Base-by-base conservation (phyloP, 2,113 vertebrate species). In the Ahaetulla prasina region DNA sequence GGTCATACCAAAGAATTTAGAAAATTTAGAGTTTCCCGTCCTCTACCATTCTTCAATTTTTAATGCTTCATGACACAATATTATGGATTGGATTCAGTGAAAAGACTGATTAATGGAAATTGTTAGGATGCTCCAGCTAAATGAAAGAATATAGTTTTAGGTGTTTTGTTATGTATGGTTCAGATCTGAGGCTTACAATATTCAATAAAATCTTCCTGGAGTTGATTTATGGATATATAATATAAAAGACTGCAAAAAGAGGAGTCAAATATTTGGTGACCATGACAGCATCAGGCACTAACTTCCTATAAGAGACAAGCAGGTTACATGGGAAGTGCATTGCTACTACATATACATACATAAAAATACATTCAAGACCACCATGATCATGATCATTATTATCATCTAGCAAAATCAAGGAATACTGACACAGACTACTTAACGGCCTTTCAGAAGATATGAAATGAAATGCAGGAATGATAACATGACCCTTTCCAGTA, bases 381-480 rank as follows among this genome's bases (percentile, higher is more conserved):
- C 35, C 74, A 80, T 80, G 35, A 80, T 96, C 18, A 55, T 18
- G 20, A 43, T 80, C n/a, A 80, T 96, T 27, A 55, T 52, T 55
- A 39, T 50, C 60, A 84, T 43, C 74, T 30, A 18, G 53, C 84
- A 93, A 74, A 80, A 43, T 86, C 93, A 94, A 85, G 50, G 1
- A 47, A 35, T 92, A 97, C 98, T 98, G 96, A 99, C 98, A 96
- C 9, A 94, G 94, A 25, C 93, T 92, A 87, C 93, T 97, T 90
- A 93, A 39, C 91, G 88, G 53, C 0, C 74, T 96, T 93, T 96
- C 96, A 92, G 94, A 97, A 2, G 96, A 92, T 88, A 96, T 88
- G 96, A 99, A 99, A 93, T 91, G 93, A 97, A 98, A 98, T 16
- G 97, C 95, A 39, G 98, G 98, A 89, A 99, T 98, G 18, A 99